Evolutionary conservation across 2,888 invertebrate genomes (phyloP).

Genomic region (Rotaria sp.): DNA sequence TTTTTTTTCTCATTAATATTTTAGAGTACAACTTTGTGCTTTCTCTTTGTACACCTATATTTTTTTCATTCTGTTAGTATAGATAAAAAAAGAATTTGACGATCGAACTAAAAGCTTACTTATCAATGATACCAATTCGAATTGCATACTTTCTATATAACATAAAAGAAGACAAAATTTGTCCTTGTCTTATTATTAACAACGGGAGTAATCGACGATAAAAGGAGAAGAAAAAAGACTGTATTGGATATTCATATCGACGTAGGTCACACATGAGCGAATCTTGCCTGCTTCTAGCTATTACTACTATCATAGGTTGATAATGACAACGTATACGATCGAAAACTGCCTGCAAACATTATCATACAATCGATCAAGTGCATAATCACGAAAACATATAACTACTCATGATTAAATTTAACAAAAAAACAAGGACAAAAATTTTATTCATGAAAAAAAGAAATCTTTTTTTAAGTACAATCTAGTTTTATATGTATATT

Average conservation of each 20-base stretch:
- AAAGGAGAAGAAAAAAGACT: background rate
- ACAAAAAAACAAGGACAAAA: background rate
- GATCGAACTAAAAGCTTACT: background rate
- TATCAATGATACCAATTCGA: background rate
- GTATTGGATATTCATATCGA: background rate
- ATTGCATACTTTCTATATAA: background rate
- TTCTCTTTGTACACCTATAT: background rate
- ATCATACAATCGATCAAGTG: background rate
- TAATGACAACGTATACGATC: background rate
- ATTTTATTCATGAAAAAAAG: too few species aligned
- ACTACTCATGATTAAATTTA: background rate
- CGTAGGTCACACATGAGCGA: conserved; percentile 4
- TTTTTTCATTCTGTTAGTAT: background rate
- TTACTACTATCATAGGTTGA: background rate
- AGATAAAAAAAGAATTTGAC: background rate
- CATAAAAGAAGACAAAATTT: background rate
- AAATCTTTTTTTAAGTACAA: background rate
- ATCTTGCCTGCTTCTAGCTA: background rate
- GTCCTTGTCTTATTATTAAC: background rate
- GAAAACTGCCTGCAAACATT: background rate
- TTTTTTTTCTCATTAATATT: background rate
- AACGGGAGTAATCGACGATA: conserved; percentile 12
- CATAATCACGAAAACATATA: background rate
- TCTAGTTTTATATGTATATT: background rate
- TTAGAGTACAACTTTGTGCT: background rate